Conservation (phyloP, 2,797 vertebrate genomes). For the Bradypus variegatus region DNA sequence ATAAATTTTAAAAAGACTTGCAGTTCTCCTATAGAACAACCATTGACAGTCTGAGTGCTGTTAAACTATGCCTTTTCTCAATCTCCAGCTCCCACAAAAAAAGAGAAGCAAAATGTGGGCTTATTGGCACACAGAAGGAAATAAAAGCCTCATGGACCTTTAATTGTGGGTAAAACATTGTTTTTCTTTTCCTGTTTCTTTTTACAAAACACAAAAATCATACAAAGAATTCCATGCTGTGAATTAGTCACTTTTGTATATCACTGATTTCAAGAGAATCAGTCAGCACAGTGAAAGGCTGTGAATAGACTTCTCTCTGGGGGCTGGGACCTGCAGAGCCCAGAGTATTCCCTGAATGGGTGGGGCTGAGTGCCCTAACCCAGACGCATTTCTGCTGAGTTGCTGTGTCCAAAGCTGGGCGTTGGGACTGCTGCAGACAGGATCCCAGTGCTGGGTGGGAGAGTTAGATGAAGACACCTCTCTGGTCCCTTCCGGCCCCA, state of each 20-base stretch:
- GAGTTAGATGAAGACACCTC: not conserved
- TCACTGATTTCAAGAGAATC: not conserved
- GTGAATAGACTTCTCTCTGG: not conserved
- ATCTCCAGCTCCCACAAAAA: not conserved
- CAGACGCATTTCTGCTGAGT: too few relatives aligned
- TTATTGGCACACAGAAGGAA: not conserved
- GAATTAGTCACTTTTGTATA: not conserved
- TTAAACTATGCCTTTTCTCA: not conserved
- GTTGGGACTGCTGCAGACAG: not conserved
- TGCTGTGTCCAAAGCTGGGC: fast-evolving
- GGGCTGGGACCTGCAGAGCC: not conserved
- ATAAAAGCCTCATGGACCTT: not conserved
- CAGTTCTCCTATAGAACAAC: not conserved
- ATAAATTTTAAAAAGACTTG: not conserved
- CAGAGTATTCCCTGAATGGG: fast-evolving
- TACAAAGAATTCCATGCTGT: not conserved
- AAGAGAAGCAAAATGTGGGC: not conserved
- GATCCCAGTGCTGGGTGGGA: too few relatives aligned
- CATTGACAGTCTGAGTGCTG: not conserved
- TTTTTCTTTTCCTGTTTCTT: not conserved
- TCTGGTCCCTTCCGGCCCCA: not conserved
- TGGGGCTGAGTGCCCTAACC: fast-evolving
- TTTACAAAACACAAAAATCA: not conserved
- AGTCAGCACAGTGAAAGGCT: not conserved
- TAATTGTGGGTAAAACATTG: not conserved